Evolutionary conservation across 2,888 invertebrate genomes (phyloP).

Genomic region (Euzophera pinguis): DNA sequence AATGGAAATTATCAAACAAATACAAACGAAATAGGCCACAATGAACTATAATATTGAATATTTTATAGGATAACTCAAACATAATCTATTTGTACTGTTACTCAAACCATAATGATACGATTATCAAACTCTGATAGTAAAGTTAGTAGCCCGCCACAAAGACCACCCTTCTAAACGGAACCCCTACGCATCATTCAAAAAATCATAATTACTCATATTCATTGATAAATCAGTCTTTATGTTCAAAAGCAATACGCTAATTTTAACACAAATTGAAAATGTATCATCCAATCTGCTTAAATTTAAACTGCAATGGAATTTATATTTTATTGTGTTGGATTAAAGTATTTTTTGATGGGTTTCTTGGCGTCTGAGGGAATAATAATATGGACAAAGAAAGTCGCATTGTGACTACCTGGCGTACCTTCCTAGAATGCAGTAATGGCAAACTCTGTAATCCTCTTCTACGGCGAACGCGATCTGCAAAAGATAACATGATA

Average conservation of each 20-base stretch:
- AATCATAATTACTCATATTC: constrained; percentile 39
- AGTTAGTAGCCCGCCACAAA: constrained; percentile 13
- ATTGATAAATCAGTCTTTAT: constrained; percentile 47
- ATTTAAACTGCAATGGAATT: not conserved
- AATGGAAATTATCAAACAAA: too few relatives aligned
- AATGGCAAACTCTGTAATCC: constrained; percentile 70
- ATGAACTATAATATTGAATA: not conserved
- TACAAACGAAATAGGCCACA: too few relatives aligned
- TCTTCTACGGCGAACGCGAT: constrained; percentile 67
- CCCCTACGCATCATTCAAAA: constrained; percentile 38
- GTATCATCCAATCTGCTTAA: constrained; percentile 27
- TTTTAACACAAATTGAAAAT: constrained; percentile 44
- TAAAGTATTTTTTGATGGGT: constrained; percentile 1
- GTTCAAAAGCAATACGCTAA: constrained; percentile 42
- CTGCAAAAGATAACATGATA: constrained; percentile 61
- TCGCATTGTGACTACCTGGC: constrained; percentile 60
- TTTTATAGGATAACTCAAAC: not conserved
- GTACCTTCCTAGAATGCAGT: constrained; percentile 72
- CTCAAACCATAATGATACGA: constrained; percentile 5
- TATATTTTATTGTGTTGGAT: not conserved
- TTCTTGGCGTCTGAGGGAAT: not conserved
- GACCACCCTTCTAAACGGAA: constrained; percentile 20
- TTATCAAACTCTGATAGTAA: constrained; percentile 8
- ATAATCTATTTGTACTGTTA: constrained; percentile 9
- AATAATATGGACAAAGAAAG: constrained; percentile 48